Base-by-base conservation (phyloP, 2,113 vertebrate genomes). In the Pterophyllum scalare region DNA sequence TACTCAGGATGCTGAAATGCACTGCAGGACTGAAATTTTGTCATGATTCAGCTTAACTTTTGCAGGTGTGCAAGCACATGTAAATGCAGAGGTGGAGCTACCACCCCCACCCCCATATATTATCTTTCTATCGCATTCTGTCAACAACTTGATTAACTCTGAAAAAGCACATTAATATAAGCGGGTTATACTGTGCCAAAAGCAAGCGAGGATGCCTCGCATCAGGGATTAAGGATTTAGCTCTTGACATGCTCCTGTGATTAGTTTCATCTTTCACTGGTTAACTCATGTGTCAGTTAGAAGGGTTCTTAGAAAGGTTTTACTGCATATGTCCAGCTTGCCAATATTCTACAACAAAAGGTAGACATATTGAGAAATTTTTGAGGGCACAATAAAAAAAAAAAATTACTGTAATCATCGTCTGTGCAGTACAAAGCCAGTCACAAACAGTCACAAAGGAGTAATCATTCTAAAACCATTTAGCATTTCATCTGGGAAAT, bases 231-330 rank as follows among this genome's bases (percentile, higher is more conserved):
- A 95, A 86, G 80, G 91, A 67, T 84, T 94, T 86, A 90, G 83
- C 80, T 19, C 49, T 31, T 15, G 35, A 94, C 89, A 91, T 74
- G 91, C 57, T 79, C 75, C 62, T 80, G 85, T 92, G 82, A 94
- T 93, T 92, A 90, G 78, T 92, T 82, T 93, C 83, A 93, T 93
- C 81, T 88, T 80, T 87, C 88, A 91, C 83, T 91, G 90, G 80
- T 93, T 88, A 82, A 85, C 59, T 76, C 33, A 15, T 19, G 17
- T 49, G 24, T 43, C 19, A 59, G 31, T 31, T 31, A 72, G 46
- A 72, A 46, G 49, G 46, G 46, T 19, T 72, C 46, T 14, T 9
- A 72, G 40, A 3, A 49, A 52, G 46, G 4, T 75, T 84, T 72
- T 28, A 43, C 43, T 59, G 75, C 52, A 76, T 46, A 65, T 83